Base-by-base conservation (phyloP, 2,113 vertebrate species). In the Sakesphorus luctuosus region DNA sequence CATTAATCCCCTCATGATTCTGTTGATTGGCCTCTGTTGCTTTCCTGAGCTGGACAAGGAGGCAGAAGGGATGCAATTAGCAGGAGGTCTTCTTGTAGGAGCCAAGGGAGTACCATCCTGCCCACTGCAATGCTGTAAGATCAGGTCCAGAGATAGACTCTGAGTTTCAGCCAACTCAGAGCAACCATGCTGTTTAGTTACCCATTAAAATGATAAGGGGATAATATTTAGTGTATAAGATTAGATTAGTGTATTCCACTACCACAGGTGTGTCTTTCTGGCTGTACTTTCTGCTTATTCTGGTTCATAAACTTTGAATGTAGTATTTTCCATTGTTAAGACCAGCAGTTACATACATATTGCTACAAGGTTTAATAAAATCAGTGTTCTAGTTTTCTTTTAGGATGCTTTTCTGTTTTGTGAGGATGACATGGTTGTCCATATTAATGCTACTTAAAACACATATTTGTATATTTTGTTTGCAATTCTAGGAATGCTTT, bases 401-500 rank as follows among this genome's bases (percentile, higher is more conserved):
- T 49, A 92, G 91, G 4, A 84, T 85, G 7, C 13, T 80, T 79
- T 35, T 92, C 35, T 38, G 0, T 86, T 94, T 91, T 89, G 23
- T 58, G n/a, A 35, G 14, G 15, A 20, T 80, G n/a, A 6, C 8
- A 8, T 55, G 7, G 81, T 43, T 89, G 38, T 75, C 47, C 36
- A 35, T 10, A 25, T 20, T 92, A 84, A 93, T 61, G 43, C 53
- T 96, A 63, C 91, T 95, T 95, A 44, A 87, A 87, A 74, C 28
- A 40, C 3, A 6, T 35, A 21, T 68, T 35, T 55, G 50, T 94
- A 35, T 59, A 17, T 77, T 71, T 46, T 96, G 31, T 97, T 94
- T 97, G 46, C 21, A 94, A 86, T 98, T 98, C 50, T 96, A 99
- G 99, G 99, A 99, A 96, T 99, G 99, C 97, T 99, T 99, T 98